phyloP scores from a whole-genome alignment of 2,888 invertebrate genomes.

The Luperina testacea region DNA sequence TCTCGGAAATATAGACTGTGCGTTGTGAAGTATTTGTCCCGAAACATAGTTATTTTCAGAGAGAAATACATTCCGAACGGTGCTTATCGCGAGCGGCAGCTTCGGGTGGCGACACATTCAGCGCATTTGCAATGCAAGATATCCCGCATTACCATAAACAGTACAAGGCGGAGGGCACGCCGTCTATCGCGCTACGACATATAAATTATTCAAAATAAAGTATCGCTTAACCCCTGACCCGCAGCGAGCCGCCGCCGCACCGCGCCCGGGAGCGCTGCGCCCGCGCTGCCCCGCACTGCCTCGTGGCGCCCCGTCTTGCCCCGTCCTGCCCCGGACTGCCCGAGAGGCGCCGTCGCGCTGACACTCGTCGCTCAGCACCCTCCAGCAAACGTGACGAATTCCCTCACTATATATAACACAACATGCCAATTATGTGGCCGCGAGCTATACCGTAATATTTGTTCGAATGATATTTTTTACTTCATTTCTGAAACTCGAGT shows the following conservation, averaged over 20 bases:
- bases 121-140: constrained; percentile 90
- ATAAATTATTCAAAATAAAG: constrained; percentile 91
- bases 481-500: constrained; percentile 19
- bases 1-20: constrained; percentile 67
- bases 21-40: constrained; percentile 74
- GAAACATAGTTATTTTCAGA: constrained; percentile 77
- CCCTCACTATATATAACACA: constrained; percentile 26
- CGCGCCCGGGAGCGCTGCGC: constrained; percentile 64
- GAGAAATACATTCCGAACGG: constrained; percentile 80
- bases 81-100: constrained; percentile 83
- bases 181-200: constrained; percentile 89
- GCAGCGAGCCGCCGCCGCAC: constrained; percentile 68
- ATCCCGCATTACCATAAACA: constrained; percentile 90
- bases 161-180: constrained; percentile 88
- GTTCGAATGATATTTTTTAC: background rate
- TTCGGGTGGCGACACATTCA: constrained; percentile 88
- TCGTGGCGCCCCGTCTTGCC: constrained; percentile 41
- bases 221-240: constrained; percentile 89
- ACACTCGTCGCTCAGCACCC: constrained; percentile 58
- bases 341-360: constrained; percentile 21
- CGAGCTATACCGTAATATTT: constrained; percentile 31
- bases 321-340: constrained; percentile 40
- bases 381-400: constrained; percentile 56
- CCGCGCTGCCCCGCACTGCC: constrained; percentile 38
- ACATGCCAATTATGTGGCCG: constrained; percentile 43